phyloP scores from a whole-genome alignment of 2,797 vertebrate genomes.

The Babyrousa celebensis region DNA sequence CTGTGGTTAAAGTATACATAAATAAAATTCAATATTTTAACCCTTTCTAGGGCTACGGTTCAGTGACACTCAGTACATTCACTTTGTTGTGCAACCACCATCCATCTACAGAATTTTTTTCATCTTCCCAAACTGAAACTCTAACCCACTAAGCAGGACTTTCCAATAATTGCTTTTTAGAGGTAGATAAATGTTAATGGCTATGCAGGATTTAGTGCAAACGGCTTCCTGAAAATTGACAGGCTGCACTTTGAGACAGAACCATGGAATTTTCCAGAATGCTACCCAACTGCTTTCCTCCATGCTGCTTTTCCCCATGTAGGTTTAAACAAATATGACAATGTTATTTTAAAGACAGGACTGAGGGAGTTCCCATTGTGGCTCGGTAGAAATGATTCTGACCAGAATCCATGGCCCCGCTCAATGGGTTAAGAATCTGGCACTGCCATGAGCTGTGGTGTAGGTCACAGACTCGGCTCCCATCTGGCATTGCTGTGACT shows the following conservation, averaged over 20 bases:
- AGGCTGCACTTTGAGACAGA: not conserved
- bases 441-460: too few relatives aligned
- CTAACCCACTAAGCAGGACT: not conserved
- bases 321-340: conserved; percentile 4
- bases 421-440: too few relatives aligned
- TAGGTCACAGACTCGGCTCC: too few relatives aligned
- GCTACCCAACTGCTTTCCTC: not conserved
- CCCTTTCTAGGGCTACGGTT: not conserved
- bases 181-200: not conserved
- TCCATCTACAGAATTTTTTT: not conserved
- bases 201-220: not conserved
- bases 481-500: too few relatives aligned
- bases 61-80: not conserved
- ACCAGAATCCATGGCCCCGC: too few relatives aligned
- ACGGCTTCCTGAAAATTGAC: conserved; percentile 1
- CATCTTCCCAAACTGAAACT: conserved; percentile 48
- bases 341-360: conserved; percentile 51
- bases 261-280: not conserved
- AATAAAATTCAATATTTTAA: conserved; percentile 16
- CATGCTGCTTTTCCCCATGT: not conserved
- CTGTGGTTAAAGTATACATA: not conserved
- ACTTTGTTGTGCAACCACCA: not conserved
- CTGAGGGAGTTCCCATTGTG: too few relatives aligned
- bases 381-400: too few relatives aligned
- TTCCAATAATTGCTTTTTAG: not conserved